Base-by-base conservation (phyloP, 2,797 vertebrate species). In the Odontamblyopus lacepedii region DNA sequence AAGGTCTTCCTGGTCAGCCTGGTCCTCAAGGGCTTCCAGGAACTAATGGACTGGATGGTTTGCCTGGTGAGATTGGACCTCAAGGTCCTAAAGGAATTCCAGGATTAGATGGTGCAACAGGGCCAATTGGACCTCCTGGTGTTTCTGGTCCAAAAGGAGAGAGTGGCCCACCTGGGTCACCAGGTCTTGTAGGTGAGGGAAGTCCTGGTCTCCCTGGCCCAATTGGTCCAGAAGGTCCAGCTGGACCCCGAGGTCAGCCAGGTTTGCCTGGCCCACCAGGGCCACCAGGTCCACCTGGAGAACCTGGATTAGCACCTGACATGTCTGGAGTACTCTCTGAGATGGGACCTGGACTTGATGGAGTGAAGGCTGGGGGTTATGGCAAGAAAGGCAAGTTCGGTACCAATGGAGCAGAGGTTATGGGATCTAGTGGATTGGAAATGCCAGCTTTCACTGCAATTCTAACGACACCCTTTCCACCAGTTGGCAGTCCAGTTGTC, bases 361-460 rank as follows among this genome's bases (percentile, higher is more conserved):
- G 98, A 9, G 75, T 95, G 48, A 99, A 98, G 48, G 91, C 96
- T 0, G 93, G 94, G 78, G 89, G 91, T 65, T 96, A 96, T 75
- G 81, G 77, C 82, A 96, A 96, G 88, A 99, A 97, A 71, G 93
- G 94, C 77, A 97, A 97, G 81, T 92, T 93, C 0, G 93, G 86
- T 2, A 93, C 87, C 55, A 84, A 84, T 53, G 89, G 89, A 18
- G 89, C 85, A 3, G 87, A 94, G 61, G 74, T 90, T 16, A 89
- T 94, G 87, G 91, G 93, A 41, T 83, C 80, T 60, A 93, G 63
- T 84, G 95, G 92, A 0, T 92, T 96, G 1, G 97, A 99, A 88
- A 97, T 99, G 97, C 98, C 98, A 0, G 98, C 97, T 0, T 99
- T 99, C 77, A 99, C 98, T 0, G 98, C 97, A 0, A 87, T 96